These are phyloP conservation scores for Metallyticus violacea DNA, from an alignment of 2,888 invertebrate genomes.

Conservation along the genomic window DNA sequence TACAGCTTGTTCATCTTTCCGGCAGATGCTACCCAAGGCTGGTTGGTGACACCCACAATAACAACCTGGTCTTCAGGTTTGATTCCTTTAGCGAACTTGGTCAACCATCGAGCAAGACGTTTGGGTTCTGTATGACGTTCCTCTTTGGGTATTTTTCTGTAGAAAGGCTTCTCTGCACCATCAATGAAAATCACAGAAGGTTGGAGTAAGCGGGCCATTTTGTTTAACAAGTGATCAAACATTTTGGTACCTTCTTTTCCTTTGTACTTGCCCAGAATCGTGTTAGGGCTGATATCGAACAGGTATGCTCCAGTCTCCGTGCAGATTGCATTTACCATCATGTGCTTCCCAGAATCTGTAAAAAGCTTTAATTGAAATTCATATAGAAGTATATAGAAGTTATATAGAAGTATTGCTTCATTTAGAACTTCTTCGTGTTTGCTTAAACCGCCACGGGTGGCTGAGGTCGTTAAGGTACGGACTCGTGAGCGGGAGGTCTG, in stretches of 20 bases:
- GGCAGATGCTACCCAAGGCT: slow-evolving; percentile 63
- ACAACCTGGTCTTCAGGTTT: slow-evolving; percentile 62
- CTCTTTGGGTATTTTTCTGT: slow-evolving; percentile 60
- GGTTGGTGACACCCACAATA: slow-evolving; percentile 64
- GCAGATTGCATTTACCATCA: slow-evolving; percentile 70
- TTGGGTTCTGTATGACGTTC: slow-evolving; percentile 65
- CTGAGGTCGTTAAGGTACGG: no score
- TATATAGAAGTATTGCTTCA: no score
- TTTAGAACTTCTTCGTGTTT: no score
- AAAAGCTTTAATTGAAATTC: no score
- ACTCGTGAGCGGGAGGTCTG: no score
- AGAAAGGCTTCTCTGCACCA: slow-evolving; percentile 65
- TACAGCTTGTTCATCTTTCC: slow-evolving; percentile 55
- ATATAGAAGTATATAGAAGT: no score
- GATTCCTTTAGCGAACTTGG: slow-evolving; percentile 69
- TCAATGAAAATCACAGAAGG: slow-evolving; percentile 72
- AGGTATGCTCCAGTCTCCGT: slow-evolving; percentile 71
- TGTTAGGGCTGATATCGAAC: slow-evolving; percentile 71
- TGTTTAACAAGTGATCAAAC: slow-evolving; percentile 63
- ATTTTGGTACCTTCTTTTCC: slow-evolving; percentile 54
- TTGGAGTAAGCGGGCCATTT: slow-evolving; percentile 58
- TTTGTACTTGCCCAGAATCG: slow-evolving; percentile 65
- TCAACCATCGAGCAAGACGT: slow-evolving; percentile 63
- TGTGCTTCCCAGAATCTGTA: slow-evolving; percentile 59
- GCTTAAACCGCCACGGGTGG: no score